A percentile compares a stretch with the other conserved stretches of the same genome.
Conservation (phyloP, 2,888 invertebrate genomes). For the Nesidiocoris tenuis region DNA sequence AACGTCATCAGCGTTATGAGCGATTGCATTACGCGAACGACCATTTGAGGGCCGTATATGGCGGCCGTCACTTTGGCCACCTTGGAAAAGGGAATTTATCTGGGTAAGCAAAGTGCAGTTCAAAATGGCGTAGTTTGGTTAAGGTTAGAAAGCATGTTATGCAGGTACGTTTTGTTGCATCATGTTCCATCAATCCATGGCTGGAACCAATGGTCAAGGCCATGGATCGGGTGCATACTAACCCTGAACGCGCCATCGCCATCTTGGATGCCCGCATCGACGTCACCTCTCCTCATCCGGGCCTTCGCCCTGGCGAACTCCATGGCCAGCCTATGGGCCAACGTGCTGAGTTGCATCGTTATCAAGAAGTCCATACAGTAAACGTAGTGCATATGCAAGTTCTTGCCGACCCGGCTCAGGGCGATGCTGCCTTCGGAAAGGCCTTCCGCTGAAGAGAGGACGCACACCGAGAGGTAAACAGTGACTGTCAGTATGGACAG, state of each 20-base stretch:
- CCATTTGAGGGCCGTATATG: conserved; percentile 14
- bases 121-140: too few species aligned
- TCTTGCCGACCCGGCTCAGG: neutral
- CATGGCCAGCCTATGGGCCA: conserved; percentile 3
- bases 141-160: too few species aligned
- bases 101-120: too few species aligned
- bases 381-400: conserved; percentile 15
- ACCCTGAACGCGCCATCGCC: neutral
- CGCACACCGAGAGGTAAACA: neutral
- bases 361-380: conserved; percentile 22
- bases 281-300: neutral
- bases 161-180: too few species aligned
- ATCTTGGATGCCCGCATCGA: neutral
- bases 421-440: neutral
- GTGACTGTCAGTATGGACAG: neutral
- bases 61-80: neutral
- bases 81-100: neutral
- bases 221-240: neutral
- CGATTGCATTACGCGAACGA: conserved; percentile 13
- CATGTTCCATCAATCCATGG: too few species aligned
- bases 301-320: neutral
- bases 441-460: neutral
- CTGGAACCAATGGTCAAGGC: too few species aligned
- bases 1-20: conserved; percentile 12
- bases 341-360: conserved; percentile 22